Conservation (phyloP, 1,140 invertebrate genomes). For the Metaphire vulgaris region DNA sequence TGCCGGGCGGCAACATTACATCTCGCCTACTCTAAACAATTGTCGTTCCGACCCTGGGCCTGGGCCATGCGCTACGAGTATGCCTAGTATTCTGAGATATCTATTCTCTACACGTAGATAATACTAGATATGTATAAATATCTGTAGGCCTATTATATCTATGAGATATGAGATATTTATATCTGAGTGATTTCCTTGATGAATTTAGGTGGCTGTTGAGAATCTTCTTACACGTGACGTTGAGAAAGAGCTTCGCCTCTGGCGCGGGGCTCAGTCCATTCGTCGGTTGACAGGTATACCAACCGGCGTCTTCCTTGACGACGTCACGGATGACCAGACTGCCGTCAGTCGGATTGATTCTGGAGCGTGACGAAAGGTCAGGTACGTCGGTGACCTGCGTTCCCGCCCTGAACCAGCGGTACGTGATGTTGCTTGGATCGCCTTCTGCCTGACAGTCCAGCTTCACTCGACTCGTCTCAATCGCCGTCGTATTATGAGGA, state of each 20-base stretch:
- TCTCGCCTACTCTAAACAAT: no score
- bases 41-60: no score
- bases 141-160: no score
- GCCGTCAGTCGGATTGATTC: slow-evolving; percentile 48
- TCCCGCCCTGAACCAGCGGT: slow-evolving; percentile 73
- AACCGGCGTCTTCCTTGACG: slow-evolving; percentile 68
- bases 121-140: no score
- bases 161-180: no score
- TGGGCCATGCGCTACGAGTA: no score
- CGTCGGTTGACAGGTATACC: slow-evolving; percentile 89
- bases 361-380: slow-evolving; percentile 62
- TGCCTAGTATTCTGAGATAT: no score
- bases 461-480: slow-evolving; percentile 85
- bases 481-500: slow-evolving; percentile 84
- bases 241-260: slow-evolving; percentile 85
- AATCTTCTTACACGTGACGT: slow-evolving; percentile 88
- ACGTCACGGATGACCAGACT: slow-evolving; percentile 41
- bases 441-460: slow-evolving; percentile 93
- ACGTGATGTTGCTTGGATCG: slow-evolving; percentile 87
- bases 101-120: no score
- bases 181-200: no score
- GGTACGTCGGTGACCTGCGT: slow-evolving; percentile 55
- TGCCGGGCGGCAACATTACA: no score
- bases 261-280: slow-evolving; percentile 94
- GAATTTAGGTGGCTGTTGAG: no score